Evolutionary conservation across 2,113 vertebrate species (phyloP), one percentile per base, ranked within the genome.

Genomic region (Pontoporia blainvillei): DNA sequence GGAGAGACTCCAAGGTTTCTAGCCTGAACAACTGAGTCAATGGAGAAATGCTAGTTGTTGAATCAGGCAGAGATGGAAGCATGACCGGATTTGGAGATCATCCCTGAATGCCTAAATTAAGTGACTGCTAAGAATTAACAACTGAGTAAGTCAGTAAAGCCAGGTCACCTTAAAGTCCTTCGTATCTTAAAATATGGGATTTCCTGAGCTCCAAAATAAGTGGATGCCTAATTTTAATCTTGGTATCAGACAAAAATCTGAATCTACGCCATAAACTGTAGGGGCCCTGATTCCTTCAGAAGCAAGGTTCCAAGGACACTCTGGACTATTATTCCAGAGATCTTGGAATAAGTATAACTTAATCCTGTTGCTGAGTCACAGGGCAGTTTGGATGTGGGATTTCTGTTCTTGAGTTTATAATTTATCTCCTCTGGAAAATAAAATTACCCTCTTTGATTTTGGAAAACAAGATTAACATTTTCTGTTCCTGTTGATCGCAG

Each of bases 341-440:
- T 81, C 78, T 59, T 73, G 39, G 41, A 41, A 11, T 75, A 64
- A 52, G 8, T 59, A 39, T 76, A 66, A 79, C 57, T 79, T 61
- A 81, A 76, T 89, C 82, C 54, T 96, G 2, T 94, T 66, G 57
- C 54, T 83, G 67, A 82, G 64, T 91, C 62, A 76, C 25, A 31
- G 49, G 49, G 31, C 44, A 84, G 4, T 84, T 86, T 94, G 44
- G 31, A 81, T 87, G 11, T 96, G 39, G 54, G 27, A 76, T 86
- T 96, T 96, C 44, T 8, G 75, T 78, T 52, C 49, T n/a, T 94
- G 64, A 39, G 5, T 88, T 83, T 89, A 29, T 90, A 76, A 84
- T 92, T 79, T 90, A 81, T 87, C 72, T 86, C 59, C 39, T 59
- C 54, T 85, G 54, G 39, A 88, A 96, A 90, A 49, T 36, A 54